phyloP scores from a whole-genome alignment of 1,140 invertebrate genomes.

The Aphelenchoides avenae region DNA sequence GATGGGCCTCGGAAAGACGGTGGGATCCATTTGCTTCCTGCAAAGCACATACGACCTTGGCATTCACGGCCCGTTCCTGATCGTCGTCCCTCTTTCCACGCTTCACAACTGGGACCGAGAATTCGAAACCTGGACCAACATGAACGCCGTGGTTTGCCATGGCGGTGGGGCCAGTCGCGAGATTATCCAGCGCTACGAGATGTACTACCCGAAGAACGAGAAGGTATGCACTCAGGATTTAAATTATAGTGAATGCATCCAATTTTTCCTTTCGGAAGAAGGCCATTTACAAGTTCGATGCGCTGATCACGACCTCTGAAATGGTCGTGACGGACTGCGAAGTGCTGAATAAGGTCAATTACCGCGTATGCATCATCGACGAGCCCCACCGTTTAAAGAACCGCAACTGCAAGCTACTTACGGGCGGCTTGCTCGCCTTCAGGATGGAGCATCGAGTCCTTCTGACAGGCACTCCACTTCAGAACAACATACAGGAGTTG shows the following conservation, averaged over 20 bases:
- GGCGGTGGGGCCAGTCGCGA: slow-evolving; percentile 82
- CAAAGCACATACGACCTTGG: slow-evolving; percentile 73
- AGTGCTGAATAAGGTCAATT: slow-evolving; percentile 86
- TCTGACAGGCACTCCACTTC: slow-evolving; percentile 92
- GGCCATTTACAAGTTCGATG: slow-evolving; percentile 85
- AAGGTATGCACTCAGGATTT: slow-evolving; percentile 15
- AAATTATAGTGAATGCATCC: not conserved
- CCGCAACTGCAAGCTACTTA: slow-evolving; percentile 91
- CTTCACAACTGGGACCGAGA: slow-evolving; percentile 99
- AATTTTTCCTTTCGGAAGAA: slow-evolving; percentile 45
- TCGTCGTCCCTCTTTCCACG: slow-evolving; percentile 97
- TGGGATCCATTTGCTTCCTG: slow-evolving; percentile 89
- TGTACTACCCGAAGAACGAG: slow-evolving; percentile 88
- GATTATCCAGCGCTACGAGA: slow-evolving; percentile 97
- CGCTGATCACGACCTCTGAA: slow-evolving; percentile 97
- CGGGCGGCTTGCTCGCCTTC: slow-evolving; percentile 82
- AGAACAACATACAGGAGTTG: slow-evolving; percentile 94
- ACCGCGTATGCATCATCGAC: slow-evolving; percentile 93
- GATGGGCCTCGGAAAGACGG: slow-evolving; percentile 96
- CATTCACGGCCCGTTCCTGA: slow-evolving; percentile 90
- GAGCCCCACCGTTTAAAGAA: slow-evolving; percentile 99
- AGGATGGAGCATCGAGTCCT: slow-evolving; percentile 91
- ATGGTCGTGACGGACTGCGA: slow-evolving; percentile 88
- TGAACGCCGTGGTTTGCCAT: slow-evolving; percentile 98
- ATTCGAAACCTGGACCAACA: slow-evolving; percentile 98